Base-by-base conservation (phyloP, 2,888 invertebrate species). In the Pammene aurita region DNA sequence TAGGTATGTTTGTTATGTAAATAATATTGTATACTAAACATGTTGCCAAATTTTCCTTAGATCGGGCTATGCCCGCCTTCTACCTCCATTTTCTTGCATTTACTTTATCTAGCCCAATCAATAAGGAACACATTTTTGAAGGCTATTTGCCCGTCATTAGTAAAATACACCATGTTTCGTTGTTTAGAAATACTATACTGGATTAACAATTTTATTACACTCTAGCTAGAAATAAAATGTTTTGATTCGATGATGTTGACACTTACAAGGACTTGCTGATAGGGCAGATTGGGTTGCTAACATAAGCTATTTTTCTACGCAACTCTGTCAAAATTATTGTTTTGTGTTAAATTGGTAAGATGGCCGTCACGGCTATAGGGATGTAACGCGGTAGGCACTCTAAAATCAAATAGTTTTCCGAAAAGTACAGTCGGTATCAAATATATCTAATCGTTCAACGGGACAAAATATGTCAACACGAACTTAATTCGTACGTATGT, bases 21-120 rank as follows among this genome's bases (percentile, higher is more conserved):
- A 63, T 64, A 56, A 44, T 71, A 67, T 67, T 68, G 71, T 69
- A 62, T 63, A 57, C 13, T 67, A 73, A 72, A 74, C 73, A 67
- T 75, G 86, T 83, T 84, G 88, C 88, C 88, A 88, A 88, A 88
- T 88, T 86, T 85, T 85, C 34, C 72, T 75, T 86, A 87, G 86
- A 79, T 64, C 72, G 67, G 73, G 44, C 13, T 14, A n/a, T 35
- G 62, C 66, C 60, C 67, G 60, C 67, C 56, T 50, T 50, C 50
- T 50, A 50, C 46, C 67, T 72, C 70, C 64, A 42, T 26, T 50
- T 48, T 52, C 14, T 52, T 18, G 61, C 48, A 38, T 61, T 62
- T 41, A 62, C 18, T 62, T 61, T 48, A n/a, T 38, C 18, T 42
- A 62, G 26, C 38, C 62, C 52, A 41, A 62, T 35, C 61, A 58